Percentiles rank a stretch among this genome's conserved stretches.
Evolutionary conservation across 2,113 vertebrate genomes (phyloP).

Genomic region (Zingel zingel): DNA sequence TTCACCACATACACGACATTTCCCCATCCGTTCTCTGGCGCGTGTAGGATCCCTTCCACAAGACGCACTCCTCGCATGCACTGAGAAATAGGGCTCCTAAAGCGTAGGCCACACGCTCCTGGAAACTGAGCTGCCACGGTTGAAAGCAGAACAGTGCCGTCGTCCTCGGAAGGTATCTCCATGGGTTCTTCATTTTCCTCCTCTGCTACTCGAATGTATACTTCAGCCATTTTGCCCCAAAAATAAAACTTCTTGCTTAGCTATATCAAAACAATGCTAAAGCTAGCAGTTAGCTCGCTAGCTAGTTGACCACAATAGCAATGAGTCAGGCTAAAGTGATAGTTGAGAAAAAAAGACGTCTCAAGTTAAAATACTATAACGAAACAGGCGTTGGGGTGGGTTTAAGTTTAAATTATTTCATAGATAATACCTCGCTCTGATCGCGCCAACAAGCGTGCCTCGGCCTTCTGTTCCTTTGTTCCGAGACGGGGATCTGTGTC

Average conservation of each 20-base stretch:
- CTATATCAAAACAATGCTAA: conserved; percentile 10
- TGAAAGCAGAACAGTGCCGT: conserved; percentile 96
- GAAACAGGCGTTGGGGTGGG: background rate
- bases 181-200: conserved; percentile 99
- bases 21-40: conserved; percentile 95
- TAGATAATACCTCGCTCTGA: background rate
- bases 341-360: background rate
- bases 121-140: conserved; percentile 97
- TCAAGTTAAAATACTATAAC: background rate
- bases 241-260: background rate
- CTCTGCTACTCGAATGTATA: conserved; percentile 96
- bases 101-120: conserved; percentile 95
- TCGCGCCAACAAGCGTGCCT: background rate
- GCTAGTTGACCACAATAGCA: conserved; percentile 37
- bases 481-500: conserved; percentile 53
- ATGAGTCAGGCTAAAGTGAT: conserved; percentile 27
- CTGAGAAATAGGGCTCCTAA: conserved; percentile 95
- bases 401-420: background rate
- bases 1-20: conserved; percentile 96
- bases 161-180: conserved; percentile 97
- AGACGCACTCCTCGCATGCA: conserved; percentile 97
- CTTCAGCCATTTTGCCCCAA: conserved; percentile 84
- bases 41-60: conserved; percentile 94
- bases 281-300: conserved; percentile 38
- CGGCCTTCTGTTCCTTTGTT: conserved; percentile 76